A percentile compares a stretch with the other conserved stretches of the same genome.
Conservation (phyloP, 2,888 invertebrate genomes). For the Cryptops parisi region DNA sequence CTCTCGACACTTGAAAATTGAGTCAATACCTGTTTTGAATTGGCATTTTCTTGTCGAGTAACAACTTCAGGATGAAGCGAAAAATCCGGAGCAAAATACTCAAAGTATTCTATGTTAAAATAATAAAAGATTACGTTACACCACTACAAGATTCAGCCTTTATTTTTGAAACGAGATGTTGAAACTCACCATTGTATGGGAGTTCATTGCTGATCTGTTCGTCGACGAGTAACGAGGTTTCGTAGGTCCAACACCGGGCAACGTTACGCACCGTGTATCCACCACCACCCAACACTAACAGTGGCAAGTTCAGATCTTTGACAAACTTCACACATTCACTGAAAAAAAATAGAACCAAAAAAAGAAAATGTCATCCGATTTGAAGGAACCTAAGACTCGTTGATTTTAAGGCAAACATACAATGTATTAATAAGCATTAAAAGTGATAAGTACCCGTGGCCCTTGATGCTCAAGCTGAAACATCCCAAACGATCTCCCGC, state of each 20-base stretch:
- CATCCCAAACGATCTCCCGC: constrained; percentile 91
- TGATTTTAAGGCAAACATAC: not conserved
- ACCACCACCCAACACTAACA: constrained; percentile 70
- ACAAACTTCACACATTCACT: constrained; percentile 93
- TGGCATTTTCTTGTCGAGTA: constrained; percentile 73
- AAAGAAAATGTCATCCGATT: too few relatives aligned
- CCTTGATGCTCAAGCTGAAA: constrained; percentile 86
- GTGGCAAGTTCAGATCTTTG: constrained; percentile 76
- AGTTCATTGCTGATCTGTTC: constrained; percentile 87
- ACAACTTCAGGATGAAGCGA: constrained; percentile 85
- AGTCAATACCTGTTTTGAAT: constrained; percentile 53
- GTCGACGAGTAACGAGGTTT: constrained; percentile 85
- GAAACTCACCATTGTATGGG: constrained; percentile 53
- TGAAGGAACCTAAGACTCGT: too few relatives aligned
- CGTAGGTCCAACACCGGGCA: constrained; percentile 97
- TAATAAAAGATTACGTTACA: not conserved
- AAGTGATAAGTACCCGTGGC: constrained; percentile 53
- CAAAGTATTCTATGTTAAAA: constrained; percentile 59
- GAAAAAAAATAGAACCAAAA: too few relatives aligned
- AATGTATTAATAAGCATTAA: not conserved
- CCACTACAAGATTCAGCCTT: too few relatives aligned
- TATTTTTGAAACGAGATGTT: not conserved
- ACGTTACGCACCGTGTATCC: constrained; percentile 92
- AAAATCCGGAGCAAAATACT: constrained; percentile 96
- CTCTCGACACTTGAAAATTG: too few relatives aligned